A percentile compares a stretch with the other conserved stretches of the same genome.
phyloP scores from a whole-genome alignment of 1,140 invertebrate genomes.

The Alviniconcha marisindica region DNA sequence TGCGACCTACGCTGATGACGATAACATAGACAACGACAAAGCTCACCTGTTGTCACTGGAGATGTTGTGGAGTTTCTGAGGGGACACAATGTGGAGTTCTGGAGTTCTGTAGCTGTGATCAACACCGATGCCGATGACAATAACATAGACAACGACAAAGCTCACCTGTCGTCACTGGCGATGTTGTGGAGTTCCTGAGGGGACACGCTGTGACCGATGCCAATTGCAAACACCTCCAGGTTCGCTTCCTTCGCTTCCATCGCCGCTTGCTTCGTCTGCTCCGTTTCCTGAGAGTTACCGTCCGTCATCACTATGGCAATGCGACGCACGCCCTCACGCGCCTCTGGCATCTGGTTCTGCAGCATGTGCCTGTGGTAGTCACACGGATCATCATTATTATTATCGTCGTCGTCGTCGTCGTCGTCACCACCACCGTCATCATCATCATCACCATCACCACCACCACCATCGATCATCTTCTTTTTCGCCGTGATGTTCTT shows the following conservation, averaged over 20 bases:
- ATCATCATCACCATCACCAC: not conserved
- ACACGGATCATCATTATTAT: not conserved
- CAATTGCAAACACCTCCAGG: conserved; percentile 55
- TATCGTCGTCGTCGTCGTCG: not conserved
- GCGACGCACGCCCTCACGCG: conserved; percentile 26
- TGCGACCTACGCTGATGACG: no score
- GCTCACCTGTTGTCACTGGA: conserved; percentile 42
- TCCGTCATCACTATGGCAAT: conserved; percentile 52
- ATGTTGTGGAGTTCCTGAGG: conserved; percentile 49
- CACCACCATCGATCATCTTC: conserved; percentile 22
- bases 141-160: not conserved
- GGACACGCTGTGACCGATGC: conserved; percentile 46
- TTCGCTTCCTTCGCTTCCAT: not conserved
- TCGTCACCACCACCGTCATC: not conserved
- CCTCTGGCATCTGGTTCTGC: conserved; percentile 34
- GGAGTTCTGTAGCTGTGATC: no score
- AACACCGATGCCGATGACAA: no score
- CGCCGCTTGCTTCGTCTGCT: conserved; percentile 40
- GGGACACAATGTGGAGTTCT: no score
- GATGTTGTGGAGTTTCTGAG: conserved; percentile 49
- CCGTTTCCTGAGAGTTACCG: conserved; percentile 47
- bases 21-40: not conserved
- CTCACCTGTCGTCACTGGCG: conserved; percentile 43
- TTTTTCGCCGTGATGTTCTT: conserved; percentile 40
- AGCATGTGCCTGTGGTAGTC: conserved; percentile 35